Evolutionary conservation across 2,797 vertebrate genomes (phyloP).

Genomic region (Gambusia yucatana): DNA sequence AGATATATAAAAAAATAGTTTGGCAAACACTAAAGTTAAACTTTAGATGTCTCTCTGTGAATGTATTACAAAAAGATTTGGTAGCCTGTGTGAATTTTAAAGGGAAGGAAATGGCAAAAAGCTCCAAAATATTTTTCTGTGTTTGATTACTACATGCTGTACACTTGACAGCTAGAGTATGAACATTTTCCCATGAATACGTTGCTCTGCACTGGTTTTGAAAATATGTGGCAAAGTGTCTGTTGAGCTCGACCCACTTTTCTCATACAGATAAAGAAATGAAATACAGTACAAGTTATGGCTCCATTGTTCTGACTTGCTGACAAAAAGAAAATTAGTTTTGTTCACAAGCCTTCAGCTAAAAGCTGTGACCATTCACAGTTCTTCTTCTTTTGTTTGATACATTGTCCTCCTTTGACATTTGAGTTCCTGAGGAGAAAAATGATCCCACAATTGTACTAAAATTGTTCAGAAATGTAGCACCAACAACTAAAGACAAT

Average conservation of each 20-base stretch:
- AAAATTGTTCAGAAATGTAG: neutral
- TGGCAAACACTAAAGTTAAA: neutral
- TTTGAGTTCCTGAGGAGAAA: neutral
- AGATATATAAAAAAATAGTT: neutral
- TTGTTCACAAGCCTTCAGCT: constrained; percentile 11
- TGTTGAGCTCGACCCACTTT: constrained; percentile 65
- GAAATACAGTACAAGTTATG: constrained; percentile 37
- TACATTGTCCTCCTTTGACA: neutral
- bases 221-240: constrained; percentile 43
- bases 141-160: constrained; percentile 7
- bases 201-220: constrained; percentile 42
- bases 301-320: constrained; percentile 27
- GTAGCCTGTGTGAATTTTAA: neutral
- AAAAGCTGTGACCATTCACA: constrained; percentile 41
- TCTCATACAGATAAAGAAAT: constrained; percentile 47
- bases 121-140: neutral
- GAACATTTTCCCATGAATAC: constrained; percentile 17
- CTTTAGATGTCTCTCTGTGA: neutral
- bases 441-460: neutral
- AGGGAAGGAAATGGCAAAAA: neutral
- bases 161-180: constrained; percentile 19
- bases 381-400: too few species aligned
- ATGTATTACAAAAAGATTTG: neutral
- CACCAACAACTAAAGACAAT: neutral
- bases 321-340: constrained; percentile 44